phyloP scores from a whole-genome alignment of 2,113 vertebrate genomes.

The Trogon surrucura region DNA sequence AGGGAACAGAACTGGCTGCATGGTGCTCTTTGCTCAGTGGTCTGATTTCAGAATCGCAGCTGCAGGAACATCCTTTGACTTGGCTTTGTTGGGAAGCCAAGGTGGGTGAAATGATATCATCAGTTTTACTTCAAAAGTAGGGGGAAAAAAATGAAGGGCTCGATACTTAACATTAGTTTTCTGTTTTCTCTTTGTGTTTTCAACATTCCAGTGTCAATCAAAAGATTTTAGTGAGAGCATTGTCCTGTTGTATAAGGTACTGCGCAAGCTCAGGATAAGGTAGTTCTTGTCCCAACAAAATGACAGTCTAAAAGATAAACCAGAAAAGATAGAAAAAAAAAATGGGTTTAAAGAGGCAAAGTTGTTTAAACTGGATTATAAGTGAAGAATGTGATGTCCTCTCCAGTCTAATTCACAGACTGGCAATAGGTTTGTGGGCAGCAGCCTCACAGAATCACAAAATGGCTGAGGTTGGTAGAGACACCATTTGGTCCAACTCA shows the following conservation, averaged over 20 bases:
- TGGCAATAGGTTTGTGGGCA: not conserved
- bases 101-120: not conserved
- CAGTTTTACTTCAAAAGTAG: not conserved
- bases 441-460: not conserved
- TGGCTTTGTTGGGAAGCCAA: not conserved
- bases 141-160: not conserved
- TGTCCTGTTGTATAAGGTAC: not conserved
- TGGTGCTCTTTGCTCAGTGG: not conserved
- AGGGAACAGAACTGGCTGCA: not conserved
- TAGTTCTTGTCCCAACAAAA: not conserved
- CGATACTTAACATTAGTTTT: not conserved
- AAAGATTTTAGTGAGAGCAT: not conserved
- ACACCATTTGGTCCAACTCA: not conserved
- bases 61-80: not conserved
- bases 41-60: not conserved
- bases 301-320: not conserved
- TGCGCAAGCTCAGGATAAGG: not conserved
- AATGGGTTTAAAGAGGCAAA: not conserved
- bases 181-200: not conserved
- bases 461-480: not conserved
- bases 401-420: not conserved
- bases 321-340: not conserved
- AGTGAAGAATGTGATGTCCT: not conserved
- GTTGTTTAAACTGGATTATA: not conserved
- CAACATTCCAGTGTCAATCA: not conserved